Base-by-base conservation (phyloP, 2,888 invertebrate species). In the Coecobrya sp. region DNA sequence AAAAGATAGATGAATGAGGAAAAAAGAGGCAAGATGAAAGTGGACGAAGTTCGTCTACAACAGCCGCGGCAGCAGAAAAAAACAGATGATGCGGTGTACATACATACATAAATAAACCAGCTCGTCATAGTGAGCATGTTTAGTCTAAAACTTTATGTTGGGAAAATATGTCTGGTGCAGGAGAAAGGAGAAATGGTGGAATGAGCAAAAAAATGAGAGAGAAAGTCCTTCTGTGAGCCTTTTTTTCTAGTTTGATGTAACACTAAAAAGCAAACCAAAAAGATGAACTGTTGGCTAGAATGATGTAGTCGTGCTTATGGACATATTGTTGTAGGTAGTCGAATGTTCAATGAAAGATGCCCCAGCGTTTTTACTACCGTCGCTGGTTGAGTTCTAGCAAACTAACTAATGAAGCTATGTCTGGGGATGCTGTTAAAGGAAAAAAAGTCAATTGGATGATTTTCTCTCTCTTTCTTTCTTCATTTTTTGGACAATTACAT, bases 1-100 rank as follows among this genome's bases (percentile, higher is more conserved):
- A 52, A 79, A 89, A 89, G 89, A 89, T 82, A 86, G 86, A 91
- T 86, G 86, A 76, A 79, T 25, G 68, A 52, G 73, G 49, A 62
- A 27, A 91, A 82, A 91, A 84, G 89, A 84, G 42, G 70, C 19
- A 68, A 88, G 36, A 82, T 52, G 82, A 79, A 42, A n/a, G 62
- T 68, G 68, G 49, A 45, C 59, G 87, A 70, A 70, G 19, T 70
- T 70, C 42, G 36, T 36, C 70, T 70, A 22, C 22, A 68, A 81
- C 76, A 68, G 62, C 55, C 45, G 27, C 36, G 19, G 11, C 70
- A 70, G 45, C 70, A 13, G 73, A 79, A 59, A 70, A 70, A 49
- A 27, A 70, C 45, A 86, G 68, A 86, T 86, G 85, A 86, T 76
- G 49, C 25, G 76, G 49, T 49, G n/a, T 49, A 76, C 42, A 62